Conservation (phyloP, 92 coral and sea anemone species). For the Virgularia gustaviana region DNA sequence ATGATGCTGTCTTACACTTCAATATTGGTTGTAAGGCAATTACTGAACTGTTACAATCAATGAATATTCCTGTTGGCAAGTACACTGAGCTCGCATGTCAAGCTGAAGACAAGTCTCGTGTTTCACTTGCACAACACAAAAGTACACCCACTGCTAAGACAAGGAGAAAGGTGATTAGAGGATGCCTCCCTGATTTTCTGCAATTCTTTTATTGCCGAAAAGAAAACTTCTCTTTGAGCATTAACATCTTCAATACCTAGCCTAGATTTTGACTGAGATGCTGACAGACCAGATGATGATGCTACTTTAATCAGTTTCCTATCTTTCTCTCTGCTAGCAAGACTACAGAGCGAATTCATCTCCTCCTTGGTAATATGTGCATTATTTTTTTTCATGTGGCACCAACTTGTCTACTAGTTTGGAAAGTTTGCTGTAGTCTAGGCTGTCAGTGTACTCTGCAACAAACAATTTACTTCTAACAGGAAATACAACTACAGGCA, state of each 20-base stretch:
- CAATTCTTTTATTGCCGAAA: no score
- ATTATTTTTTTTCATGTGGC: no score
- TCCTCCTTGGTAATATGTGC: no score
- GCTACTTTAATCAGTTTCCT: constrained; percentile 17
- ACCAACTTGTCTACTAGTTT: no score
- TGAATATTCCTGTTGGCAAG: constrained; percentile 54
- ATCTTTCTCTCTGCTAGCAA: constrained; percentile 25
- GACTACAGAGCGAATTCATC: no score
- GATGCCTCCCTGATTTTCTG: no score
- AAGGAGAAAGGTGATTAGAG: constrained; percentile 60
- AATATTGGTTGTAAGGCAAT: constrained; percentile 48
- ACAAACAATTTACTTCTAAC: no score
- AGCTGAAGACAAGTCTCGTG: constrained; percentile 32
- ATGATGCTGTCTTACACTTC: constrained; percentile 57
- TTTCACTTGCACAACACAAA: constrained; percentile 45
- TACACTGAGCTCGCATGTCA: constrained; percentile 52
- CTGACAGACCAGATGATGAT: constrained; percentile 6
- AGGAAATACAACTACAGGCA: no score
- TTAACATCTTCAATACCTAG: no score
- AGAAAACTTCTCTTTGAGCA: no score
- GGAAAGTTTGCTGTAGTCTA: no score
- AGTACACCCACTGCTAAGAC: constrained; percentile 28
- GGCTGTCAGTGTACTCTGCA: no score
- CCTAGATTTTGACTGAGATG: constrained; percentile 9
- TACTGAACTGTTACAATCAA: constrained; percentile 44